phyloP scores from a whole-genome alignment of 2,113 vertebrate genomes.

The Notarius lentiginosus region DNA sequence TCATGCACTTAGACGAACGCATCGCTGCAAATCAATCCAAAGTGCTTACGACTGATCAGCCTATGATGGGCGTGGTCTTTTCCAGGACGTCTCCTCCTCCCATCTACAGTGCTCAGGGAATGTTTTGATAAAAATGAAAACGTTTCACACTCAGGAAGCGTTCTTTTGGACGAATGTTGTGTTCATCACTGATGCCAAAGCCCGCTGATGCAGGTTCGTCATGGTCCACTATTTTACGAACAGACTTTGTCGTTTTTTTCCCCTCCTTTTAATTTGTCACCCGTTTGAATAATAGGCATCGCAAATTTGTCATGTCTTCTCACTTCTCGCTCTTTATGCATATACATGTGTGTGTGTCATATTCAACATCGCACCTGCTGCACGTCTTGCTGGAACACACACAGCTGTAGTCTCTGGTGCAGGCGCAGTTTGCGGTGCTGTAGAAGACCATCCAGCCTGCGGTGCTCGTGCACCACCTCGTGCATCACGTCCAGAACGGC shows the following conservation, averaged over 20 bases:
- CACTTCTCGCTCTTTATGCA: not conserved
- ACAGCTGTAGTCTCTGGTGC: constrained; percentile 95
- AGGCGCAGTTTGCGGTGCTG: constrained; percentile 95
- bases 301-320: not conserved
- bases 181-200: not conserved
- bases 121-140: not conserved
- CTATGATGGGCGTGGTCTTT: not conserved
- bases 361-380: constrained; percentile 80
- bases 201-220: not conserved
- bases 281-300: not conserved
- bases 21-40: not conserved
- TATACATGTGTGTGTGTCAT: not conserved
- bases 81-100: not conserved
- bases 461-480: constrained; percentile 85
- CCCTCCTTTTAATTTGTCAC: constrained; percentile 5
- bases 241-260: not conserved
- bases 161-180: too few relatives aligned
- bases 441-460: constrained; percentile 90
- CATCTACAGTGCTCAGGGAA: not conserved
- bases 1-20: not conserved
- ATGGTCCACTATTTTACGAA: not conserved
- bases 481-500: constrained; percentile 85
- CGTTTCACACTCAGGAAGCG: not conserved
- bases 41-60: not conserved
- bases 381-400: constrained; percentile 97